phyloP scores from a whole-genome alignment of 2,797 vertebrate species.

The Passerculus sandwichensis region DNA sequence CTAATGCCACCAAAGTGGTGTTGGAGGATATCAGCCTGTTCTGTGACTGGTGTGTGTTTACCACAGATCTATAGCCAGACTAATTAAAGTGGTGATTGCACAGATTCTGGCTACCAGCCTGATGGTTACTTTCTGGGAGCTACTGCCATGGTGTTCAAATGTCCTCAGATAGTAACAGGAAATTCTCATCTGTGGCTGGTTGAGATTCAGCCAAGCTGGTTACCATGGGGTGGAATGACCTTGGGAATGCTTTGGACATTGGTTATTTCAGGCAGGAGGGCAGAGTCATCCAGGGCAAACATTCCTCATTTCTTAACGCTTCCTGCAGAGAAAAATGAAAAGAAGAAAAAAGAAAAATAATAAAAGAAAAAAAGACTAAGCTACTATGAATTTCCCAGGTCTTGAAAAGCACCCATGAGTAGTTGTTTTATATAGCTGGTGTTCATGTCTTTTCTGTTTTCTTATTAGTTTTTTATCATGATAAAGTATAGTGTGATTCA shows the following conservation, averaged over 20 bases:
- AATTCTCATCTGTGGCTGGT: not conserved
- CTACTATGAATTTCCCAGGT: not conserved
- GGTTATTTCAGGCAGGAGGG: not conserved
- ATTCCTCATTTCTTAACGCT: not conserved
- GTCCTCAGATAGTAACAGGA: not conserved
- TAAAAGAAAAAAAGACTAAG: not conserved
- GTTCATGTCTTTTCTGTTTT: not conserved
- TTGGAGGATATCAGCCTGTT: not conserved
- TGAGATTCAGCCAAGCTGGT: not conserved
- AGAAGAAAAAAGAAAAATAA: not conserved
- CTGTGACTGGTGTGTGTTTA: not conserved
- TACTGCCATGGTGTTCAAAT: not conserved
- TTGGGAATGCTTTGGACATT: not conserved
- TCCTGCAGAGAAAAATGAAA: fast-evolving
- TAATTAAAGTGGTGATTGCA: not conserved
- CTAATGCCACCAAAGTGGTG: not conserved
- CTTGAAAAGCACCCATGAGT: not conserved
- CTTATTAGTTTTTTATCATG: not conserved
- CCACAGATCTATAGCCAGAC: not conserved
- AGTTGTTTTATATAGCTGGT: not conserved
- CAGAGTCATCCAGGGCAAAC: not conserved
- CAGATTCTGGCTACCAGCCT: not conserved
- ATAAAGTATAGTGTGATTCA: not conserved
- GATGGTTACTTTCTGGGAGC: not conserved
- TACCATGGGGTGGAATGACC: not conserved